Evolutionary conservation across 2,888 invertebrate genomes (phyloP).

Genomic region (Leuctra nigra): DNA sequence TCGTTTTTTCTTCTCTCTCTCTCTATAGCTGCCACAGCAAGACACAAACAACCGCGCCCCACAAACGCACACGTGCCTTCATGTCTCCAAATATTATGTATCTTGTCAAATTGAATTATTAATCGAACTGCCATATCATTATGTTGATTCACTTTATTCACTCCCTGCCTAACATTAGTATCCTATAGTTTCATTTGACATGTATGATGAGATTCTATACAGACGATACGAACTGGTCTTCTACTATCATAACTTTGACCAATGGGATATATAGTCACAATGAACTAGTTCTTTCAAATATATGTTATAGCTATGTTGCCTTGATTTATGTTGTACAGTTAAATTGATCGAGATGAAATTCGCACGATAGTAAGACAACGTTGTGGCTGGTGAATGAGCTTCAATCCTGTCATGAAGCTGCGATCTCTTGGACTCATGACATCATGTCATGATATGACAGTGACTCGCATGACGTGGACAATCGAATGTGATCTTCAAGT

Average conservation of each 20-base stretch:
- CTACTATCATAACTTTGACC: slow-evolving; percentile 7
- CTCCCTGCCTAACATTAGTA: slow-evolving; percentile 10
- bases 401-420: too few species aligned
- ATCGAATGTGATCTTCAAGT: too few species aligned
- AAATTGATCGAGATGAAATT: not conserved
- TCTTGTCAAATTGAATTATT: slow-evolving; percentile 20
- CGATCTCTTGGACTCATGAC: too few species aligned
- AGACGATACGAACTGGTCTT: not conserved
- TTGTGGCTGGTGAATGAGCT: too few species aligned
- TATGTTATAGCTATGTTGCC: not conserved
- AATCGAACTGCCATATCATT: slow-evolving; percentile 20
- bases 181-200: slow-evolving; percentile 8
- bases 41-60: not conserved
- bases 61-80: not conserved
- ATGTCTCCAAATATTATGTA: slow-evolving; percentile 21
- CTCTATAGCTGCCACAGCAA: not conserved
- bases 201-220: not conserved
- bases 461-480: too few species aligned
- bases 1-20: not conserved
- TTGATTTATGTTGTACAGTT: slow-evolving; percentile 1
- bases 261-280: slow-evolving; percentile 12
- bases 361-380: too few species aligned
- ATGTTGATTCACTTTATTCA: slow-evolving; percentile 16
- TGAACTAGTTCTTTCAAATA: slow-evolving; percentile 8
- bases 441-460: too few species aligned